Conservation (phyloP, 2,797 vertebrate genomes). For the Jordanella pulchra region DNA sequence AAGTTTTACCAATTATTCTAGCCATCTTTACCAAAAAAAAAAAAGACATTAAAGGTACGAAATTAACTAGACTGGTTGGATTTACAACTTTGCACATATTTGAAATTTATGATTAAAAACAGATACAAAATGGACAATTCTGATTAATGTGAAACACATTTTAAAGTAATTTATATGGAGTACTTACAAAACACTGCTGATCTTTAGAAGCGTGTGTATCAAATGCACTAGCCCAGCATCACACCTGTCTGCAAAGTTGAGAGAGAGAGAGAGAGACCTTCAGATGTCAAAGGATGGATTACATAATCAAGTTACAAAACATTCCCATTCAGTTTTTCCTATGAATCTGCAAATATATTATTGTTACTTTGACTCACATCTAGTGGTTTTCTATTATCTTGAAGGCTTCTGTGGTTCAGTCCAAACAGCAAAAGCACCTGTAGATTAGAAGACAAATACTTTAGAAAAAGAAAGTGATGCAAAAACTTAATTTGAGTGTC, state of each 20-base stretch:
- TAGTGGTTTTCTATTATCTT: slow-evolving; percentile 16
- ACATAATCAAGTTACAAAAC: slow-evolving; percentile 21
- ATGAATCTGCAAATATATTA: slow-evolving; percentile 21
- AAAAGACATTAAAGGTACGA: not conserved
- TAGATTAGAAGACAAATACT: slow-evolving; percentile 20
- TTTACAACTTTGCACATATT: not conserved
- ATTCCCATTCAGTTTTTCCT: not conserved
- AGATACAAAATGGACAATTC: not conserved
- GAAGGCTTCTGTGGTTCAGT: slow-evolving; percentile 6
- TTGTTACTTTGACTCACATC: slow-evolving; percentile 22
- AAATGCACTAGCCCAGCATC: slow-evolving; percentile 55
- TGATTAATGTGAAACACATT: not conserved
- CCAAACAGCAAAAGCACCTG: slow-evolving; percentile 15
- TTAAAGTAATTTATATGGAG: not conserved
- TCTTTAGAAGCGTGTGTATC: slow-evolving; percentile 22
- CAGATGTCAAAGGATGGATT: slow-evolving; percentile 15
- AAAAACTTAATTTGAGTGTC: slow-evolving; percentile 2
- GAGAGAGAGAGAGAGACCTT: slow-evolving; percentile 17
- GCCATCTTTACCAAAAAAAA: not conserved
- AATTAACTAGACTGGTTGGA: not conserved
- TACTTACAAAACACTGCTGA: slow-evolving; percentile 5
- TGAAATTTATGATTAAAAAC: not conserved
- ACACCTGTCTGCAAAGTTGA: slow-evolving; percentile 56
- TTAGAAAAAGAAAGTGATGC: slow-evolving; percentile 15
- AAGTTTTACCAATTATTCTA: not conserved